Evolutionary conservation across 2,113 vertebrate species (phyloP).

Genomic region (Antennarius striatus): DNA sequence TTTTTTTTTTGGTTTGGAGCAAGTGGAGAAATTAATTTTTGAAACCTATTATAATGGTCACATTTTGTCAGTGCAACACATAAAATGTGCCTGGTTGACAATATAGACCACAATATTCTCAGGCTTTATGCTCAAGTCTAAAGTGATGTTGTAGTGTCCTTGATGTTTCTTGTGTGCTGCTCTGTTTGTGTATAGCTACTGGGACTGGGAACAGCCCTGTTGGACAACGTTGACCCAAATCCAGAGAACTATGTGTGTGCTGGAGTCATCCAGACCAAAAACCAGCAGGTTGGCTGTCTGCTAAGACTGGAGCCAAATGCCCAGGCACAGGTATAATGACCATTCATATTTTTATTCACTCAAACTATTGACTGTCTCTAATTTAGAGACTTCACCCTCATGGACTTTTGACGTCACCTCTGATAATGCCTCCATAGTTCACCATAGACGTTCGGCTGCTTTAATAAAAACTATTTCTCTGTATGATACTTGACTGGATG

Average conservation of each 20-base stretch:
- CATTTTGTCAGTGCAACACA: background rate
- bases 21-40: background rate
- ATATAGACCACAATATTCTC: too few relatives aligned
- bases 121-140: too few relatives aligned
- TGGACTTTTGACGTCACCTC: background rate
- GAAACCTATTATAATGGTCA: background rate
- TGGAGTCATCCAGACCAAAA: constrained; percentile 91
- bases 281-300: constrained; percentile 90
- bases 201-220: constrained; percentile 88
- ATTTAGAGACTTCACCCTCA: too few relatives aligned
- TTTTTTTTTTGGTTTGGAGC: background rate
- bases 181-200: constrained; percentile 76
- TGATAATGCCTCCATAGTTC: too few relatives aligned
- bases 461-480: too few relatives aligned
- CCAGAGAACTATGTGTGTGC: constrained; percentile 93
- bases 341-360: background rate
- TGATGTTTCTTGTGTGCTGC: too few relatives aligned
- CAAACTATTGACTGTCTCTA: background rate
- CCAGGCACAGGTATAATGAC: constrained; percentile 86
- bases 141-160: too few relatives aligned
- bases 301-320: constrained; percentile 90
- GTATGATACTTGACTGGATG: too few relatives aligned
- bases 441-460: too few relatives aligned
- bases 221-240: constrained; percentile 92
- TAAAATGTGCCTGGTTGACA: background rate